These are phyloP conservation scores for Papilio demoleus DNA, from an alignment of 2,888 invertebrate genomes.

Conservation along the genomic window DNA sequence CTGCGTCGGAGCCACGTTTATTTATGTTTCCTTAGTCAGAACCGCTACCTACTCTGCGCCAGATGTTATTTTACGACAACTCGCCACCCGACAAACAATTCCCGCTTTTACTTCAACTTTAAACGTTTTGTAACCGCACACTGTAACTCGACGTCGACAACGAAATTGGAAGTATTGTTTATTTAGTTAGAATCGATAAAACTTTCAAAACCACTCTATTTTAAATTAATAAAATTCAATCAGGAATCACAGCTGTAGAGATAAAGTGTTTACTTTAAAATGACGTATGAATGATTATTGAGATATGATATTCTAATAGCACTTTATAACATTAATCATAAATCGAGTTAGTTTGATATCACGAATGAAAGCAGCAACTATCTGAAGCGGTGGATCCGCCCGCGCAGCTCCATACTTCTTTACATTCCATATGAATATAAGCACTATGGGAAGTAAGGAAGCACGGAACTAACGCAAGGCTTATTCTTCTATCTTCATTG, in stretches of 20 bases:
- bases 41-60: slow-evolving; percentile 77
- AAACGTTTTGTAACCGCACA: slow-evolving; percentile 38
- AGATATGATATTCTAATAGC: slow-evolving; percentile 48
- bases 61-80: slow-evolving; percentile 80
- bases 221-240: not conserved
- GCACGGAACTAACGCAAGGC: slow-evolving; percentile 93
- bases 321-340: slow-evolving; percentile 47
- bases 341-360: slow-evolving; percentile 50
- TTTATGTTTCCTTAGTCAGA: slow-evolving; percentile 80
- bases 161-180: slow-evolving; percentile 33
- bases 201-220: slow-evolving; percentile 16
- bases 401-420: slow-evolving; percentile 96
- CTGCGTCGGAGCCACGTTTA: slow-evolving; percentile 71
- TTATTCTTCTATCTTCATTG: slow-evolving; percentile 65
- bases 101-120: slow-evolving; percentile 41
- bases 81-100: slow-evolving; percentile 70
- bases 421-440: slow-evolving; percentile 96
- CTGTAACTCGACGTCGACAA: slow-evolving; percentile 35
- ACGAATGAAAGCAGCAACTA: slow-evolving; percentile 49
- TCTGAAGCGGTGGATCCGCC: slow-evolving; percentile 57
- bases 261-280: not conserved
- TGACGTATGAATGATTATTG: not conserved
- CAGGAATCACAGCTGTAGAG: not conserved
- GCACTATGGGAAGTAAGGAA: slow-evolving; percentile 98
- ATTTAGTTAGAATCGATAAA: slow-evolving; percentile 20